Evolutionary conservation across 64 coral and sea anemone genomes (phyloP).

Genomic region (Trachythela sp.): DNA sequence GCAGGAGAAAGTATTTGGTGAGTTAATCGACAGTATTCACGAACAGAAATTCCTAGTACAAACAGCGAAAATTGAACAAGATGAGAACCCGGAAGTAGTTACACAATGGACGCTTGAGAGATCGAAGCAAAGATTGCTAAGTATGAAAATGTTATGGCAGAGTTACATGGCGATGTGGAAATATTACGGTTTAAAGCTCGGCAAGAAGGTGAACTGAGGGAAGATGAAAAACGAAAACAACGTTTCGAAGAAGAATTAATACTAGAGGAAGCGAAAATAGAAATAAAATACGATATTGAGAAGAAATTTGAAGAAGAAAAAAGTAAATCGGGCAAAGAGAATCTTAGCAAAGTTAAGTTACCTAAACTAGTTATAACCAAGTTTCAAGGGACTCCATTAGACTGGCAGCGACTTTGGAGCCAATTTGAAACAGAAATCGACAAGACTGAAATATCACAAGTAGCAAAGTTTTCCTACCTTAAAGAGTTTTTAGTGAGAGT

Average conservation of each 20-base stretch:
- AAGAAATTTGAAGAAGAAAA: too few relatives aligned
- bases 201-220: slow-evolving; percentile 16
- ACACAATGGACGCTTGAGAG: slow-evolving; percentile 23
- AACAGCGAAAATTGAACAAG: slow-evolving; percentile 8
- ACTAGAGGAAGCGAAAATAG: slow-evolving; percentile 26
- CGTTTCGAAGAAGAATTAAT: slow-evolving; percentile 11
- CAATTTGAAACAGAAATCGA: slow-evolving; percentile 46
- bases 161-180: slow-evolving; percentile 10
- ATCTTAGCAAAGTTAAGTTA: too few relatives aligned
- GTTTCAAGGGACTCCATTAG: too few relatives aligned
- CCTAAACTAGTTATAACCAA: too few relatives aligned
- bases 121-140: background rate
- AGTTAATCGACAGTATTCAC: slow-evolving; percentile 21
- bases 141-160: slow-evolving; percentile 2
- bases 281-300: slow-evolving; percentile 14
- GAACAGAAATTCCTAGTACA: background rate
- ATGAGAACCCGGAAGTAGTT: slow-evolving; percentile 7
- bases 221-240: slow-evolving; percentile 9
- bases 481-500: slow-evolving; percentile 18
- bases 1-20: background rate
- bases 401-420: too few relatives aligned
- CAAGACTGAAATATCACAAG: slow-evolving; percentile 20
- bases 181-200: background rate
- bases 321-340: too few relatives aligned
- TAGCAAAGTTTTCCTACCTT: slow-evolving; percentile 34